A percentile compares a stretch with the other conserved stretches of the same genome.
Evolutionary conservation across 2,797 vertebrate species (phyloP).

Genomic region (Amblyraja radiata): DNA sequence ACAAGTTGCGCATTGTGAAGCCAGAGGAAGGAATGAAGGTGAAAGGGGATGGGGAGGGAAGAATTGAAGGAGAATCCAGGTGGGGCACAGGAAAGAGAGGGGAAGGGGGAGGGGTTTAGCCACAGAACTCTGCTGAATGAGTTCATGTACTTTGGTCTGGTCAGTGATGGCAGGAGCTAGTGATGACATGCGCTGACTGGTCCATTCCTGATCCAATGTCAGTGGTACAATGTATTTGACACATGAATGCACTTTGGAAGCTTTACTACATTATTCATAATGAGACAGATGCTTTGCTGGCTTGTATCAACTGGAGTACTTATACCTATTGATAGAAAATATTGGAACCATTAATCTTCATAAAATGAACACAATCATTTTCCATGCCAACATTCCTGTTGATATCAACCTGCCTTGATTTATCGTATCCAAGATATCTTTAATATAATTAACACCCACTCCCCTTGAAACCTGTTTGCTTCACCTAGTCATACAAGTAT

Average conservation of each 20-base stretch:
- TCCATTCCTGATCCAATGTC: too few species aligned
- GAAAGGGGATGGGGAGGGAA: too few species aligned
- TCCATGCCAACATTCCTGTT: background rate
- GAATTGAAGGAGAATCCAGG: background rate
- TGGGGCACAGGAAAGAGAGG: background rate
- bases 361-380: background rate
- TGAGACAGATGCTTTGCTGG: background rate
- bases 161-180: background rate
- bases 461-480: background rate
- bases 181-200: background rate
- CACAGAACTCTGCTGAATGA: background rate
- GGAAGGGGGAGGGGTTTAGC: background rate
- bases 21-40: too few species aligned
- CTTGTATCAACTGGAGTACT: background rate
- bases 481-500: background rate
- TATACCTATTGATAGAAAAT: background rate
- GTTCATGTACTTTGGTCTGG: background rate
- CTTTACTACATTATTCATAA: background rate
- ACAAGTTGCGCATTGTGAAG: background rate
- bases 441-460: background rate
- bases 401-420: background rate
- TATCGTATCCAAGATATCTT: background rate
- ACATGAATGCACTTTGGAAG: background rate
- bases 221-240: too few species aligned
- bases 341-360: background rate